Conservation (phyloP, 53 echinoderm and acorn worm species). For the Astropecten irregularis region DNA sequence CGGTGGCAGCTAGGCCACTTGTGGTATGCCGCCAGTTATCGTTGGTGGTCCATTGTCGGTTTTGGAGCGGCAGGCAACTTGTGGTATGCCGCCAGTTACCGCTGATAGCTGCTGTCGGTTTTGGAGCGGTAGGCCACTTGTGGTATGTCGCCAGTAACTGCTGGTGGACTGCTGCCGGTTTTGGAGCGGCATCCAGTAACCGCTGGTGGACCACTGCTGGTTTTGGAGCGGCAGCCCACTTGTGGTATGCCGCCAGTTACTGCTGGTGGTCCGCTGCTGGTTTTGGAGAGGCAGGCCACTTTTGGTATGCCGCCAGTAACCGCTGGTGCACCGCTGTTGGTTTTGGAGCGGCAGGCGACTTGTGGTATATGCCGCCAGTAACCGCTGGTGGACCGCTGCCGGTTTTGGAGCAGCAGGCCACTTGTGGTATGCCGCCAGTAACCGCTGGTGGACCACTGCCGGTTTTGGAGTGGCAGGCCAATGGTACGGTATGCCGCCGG, state of each 20-base stretch:
- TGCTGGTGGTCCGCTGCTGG: neutral
- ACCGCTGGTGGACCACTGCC: neutral
- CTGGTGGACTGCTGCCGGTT: neutral
- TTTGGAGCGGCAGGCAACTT: neutral
- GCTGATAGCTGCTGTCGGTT: neutral
- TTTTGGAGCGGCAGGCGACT: neutral
- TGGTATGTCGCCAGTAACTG: neutral
- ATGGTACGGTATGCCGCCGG: neutral
- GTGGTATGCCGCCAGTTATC: neutral
- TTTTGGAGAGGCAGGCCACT: neutral
- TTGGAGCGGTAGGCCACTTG: neutral
- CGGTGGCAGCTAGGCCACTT: too few relatives aligned
- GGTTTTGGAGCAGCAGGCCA: neutral
- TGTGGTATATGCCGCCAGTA: neutral
- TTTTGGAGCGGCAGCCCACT: neutral
- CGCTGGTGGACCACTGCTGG: neutral
- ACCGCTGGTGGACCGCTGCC: neutral
- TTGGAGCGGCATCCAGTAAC: neutral
- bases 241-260: neutral
- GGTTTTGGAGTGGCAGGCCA: too few relatives aligned
- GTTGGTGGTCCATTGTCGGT: neutral
- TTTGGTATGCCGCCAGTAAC: neutral
- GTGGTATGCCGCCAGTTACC: neutral
- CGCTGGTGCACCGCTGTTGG: too few relatives aligned
- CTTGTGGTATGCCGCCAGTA: neutral